Evolutionary conservation across 1,140 invertebrate species (phyloP).

Genomic region (Onthophagus taurus): DNA sequence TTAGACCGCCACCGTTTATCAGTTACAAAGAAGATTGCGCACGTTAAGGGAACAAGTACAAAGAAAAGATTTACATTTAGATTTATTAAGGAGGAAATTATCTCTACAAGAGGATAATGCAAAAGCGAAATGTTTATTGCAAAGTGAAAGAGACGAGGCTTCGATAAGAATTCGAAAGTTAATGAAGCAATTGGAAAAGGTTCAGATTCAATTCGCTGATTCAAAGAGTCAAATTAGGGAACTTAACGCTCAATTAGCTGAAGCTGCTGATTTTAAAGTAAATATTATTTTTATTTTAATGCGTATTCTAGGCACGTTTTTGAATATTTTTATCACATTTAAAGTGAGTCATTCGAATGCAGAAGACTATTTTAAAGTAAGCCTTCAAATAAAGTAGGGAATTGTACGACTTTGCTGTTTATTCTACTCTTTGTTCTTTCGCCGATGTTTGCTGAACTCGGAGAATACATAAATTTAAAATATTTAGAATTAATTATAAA

Average conservation of each 20-base stretch:
- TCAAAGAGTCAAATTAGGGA: constrained; percentile 61
- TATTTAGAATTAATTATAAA: no score
- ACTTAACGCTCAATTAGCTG: constrained; percentile 66
- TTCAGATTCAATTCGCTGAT: constrained; percentile 62
- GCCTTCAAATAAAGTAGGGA: no score
- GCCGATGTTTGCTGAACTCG: no score
- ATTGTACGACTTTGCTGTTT: no score
- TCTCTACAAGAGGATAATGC: constrained; percentile 69
- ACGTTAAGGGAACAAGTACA: constrained; percentile 80
- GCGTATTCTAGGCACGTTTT: background rate
- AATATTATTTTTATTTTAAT: background rate
- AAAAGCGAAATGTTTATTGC: constrained; percentile 48
- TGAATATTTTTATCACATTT: background rate
- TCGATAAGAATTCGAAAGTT: constrained; percentile 63
- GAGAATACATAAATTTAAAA: no score
- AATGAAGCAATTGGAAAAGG: constrained; percentile 63
- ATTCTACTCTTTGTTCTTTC: no score
- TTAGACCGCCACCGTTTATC: constrained; percentile 72
- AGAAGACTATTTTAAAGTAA: background rate
- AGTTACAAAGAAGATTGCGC: constrained; percentile 69
- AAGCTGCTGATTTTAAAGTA: constrained; percentile 77
- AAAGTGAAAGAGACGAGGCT: constrained; percentile 68
- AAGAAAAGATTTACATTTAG: constrained; percentile 81
- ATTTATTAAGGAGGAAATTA: constrained; percentile 77
- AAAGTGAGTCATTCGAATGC: background rate